Percentiles rank a stretch among this genome's conserved stretches.
phyloP scores from a whole-genome alignment of 2,797 vertebrate genomes.

The Tympanoctomys barrerae region DNA sequence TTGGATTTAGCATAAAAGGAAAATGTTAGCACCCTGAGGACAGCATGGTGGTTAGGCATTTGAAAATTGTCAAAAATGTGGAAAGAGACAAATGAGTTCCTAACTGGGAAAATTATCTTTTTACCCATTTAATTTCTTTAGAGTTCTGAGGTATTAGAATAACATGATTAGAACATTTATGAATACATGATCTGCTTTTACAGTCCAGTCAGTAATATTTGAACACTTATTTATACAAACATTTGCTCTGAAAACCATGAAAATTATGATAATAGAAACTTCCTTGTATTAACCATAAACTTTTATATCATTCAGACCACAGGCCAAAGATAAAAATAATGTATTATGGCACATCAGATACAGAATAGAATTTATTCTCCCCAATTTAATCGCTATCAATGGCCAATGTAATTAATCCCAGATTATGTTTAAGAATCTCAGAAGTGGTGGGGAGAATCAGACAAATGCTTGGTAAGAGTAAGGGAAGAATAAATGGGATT shows the following conservation, averaged over 20 bases:
- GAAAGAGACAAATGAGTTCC: neutral
- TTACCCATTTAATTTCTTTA: conserved; percentile 10
- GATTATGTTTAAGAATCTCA: neutral
- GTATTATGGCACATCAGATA: neutral
- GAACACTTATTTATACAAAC: neutral
- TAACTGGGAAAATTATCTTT: neutral
- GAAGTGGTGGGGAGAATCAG: neutral
- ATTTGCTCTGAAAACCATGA: conserved; percentile 3
- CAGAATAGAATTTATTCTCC: neutral
- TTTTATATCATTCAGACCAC: neutral
- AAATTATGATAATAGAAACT: neutral
- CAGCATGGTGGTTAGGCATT: neutral
- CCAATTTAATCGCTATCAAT: neutral
- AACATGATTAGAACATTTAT: conserved; percentile 35
- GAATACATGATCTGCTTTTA: conserved; percentile 33
- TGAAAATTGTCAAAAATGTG: conserved; percentile 29
- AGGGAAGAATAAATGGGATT: neutral
- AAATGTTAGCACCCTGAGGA: neutral
- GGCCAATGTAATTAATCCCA: neutral
- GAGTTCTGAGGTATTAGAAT: neutral
- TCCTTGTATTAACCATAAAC: neutral
- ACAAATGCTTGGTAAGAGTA: neutral
- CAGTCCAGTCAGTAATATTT: conserved; percentile 14
- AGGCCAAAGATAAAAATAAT: conserved; percentile 34
- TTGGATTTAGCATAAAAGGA: conserved; percentile 22